Evolutionary conservation across 1,140 invertebrate genomes (phyloP), one percentile per base, ranked within the genome.

Genomic region (Aphelenchoides besseyi): DNA sequence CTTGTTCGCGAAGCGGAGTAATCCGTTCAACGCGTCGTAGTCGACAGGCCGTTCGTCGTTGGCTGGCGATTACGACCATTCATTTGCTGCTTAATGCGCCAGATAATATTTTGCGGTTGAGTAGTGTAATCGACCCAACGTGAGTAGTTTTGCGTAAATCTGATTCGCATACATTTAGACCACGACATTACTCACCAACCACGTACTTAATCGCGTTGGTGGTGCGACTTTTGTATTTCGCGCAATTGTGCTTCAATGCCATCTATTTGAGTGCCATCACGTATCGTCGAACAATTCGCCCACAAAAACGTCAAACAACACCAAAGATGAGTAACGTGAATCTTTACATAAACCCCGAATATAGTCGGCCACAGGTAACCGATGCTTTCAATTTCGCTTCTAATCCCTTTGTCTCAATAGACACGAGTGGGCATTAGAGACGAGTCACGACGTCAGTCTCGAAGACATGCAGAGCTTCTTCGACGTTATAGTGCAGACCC

Each of bases 171-270:
- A 9, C 26, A 37, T 71, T 33, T 33, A 71, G 71, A 12, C 71
- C 29, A 2, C 28, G 9, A 29, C 26, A 9, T 16, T 12, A 68
- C 16, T 67, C 71, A 12, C 71, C 71, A 12, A 76, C 73, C 9
- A 30, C 35, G 18, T 66, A 77, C 63, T 26, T 75, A 12, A 33
- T 77, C 35, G 74, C 74, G 1, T 32, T 76, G 9, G 71, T 76
- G 3, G 71, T 55, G 2, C 70, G 74, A 12, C 28, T 76, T 23
- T 57, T 76, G 9, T 76, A 76, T 36, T 76, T 76, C 33, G 71
- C 74, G 5, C 74, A 76, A 69, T 76, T 76, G 28, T 76, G 74
- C 59, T 76, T 76, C 62, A 76, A 76, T 54, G 74, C 74, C 12
- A 30, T 68, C 23, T 77, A 77, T 37, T 55, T 76, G 2, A 68